Percentiles rank a stretch among this genome's conserved stretches.
Conservation (phyloP, 2,797 vertebrate genomes). For the Nasua narica region DNA sequence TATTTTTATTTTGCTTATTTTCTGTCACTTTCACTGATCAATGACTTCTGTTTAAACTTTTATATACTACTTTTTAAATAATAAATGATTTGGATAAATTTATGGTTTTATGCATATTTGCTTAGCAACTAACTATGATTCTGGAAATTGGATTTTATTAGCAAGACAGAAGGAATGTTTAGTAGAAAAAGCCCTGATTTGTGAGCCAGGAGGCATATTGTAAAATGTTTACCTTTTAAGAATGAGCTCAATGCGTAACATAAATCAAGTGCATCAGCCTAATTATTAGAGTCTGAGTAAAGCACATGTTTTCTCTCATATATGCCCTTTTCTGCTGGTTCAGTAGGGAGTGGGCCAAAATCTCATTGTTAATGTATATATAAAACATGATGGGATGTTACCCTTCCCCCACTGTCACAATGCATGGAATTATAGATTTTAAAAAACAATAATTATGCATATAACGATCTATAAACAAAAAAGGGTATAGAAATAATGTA, state of each 20-base stretch:
- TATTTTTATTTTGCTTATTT: conserved; percentile 62
- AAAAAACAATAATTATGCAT: background rate
- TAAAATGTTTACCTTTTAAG: conserved; percentile 55
- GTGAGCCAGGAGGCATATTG: background rate
- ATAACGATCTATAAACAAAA: background rate
- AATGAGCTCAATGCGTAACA: conserved; percentile 43
- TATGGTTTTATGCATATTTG: conserved; percentile 32
- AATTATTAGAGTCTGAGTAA: background rate
- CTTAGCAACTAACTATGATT: conserved; percentile 40
- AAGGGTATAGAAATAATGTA: conserved; percentile 2
- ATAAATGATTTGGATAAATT: conserved; percentile 55
- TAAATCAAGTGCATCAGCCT: conserved; percentile 30
- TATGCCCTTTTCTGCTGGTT: background rate
- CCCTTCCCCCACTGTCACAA: background rate
- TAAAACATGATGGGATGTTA: background rate
- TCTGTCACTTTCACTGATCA: conserved; percentile 41
- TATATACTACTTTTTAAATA: conserved; percentile 57
- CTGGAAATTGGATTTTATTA: conserved; percentile 59
- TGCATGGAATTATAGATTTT: background rate
- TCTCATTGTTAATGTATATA: background rate
- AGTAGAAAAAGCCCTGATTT: conserved; percentile 46
- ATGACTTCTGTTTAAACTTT: conserved; percentile 57
- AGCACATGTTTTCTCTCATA: conserved; percentile 39
- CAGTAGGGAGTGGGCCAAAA: background rate
- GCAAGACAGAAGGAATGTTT: conserved; percentile 39